Evolutionary conservation across 2,113 vertebrate species (phyloP).

Genomic region (Varanus komodoensis): DNA sequence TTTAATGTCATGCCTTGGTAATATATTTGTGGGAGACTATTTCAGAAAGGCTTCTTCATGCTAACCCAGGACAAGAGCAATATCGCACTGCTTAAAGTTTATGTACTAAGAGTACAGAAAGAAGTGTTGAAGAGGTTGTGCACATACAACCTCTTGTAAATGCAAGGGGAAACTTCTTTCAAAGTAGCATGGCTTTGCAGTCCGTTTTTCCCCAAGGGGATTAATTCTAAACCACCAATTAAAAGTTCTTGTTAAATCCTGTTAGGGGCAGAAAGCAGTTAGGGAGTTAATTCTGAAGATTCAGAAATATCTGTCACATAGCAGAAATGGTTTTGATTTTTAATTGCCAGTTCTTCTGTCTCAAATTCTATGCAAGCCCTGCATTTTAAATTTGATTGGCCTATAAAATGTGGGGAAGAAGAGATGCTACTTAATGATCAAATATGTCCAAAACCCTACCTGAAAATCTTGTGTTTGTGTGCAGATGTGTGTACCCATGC

Average conservation of each 20-base stretch:
- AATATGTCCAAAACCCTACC: neutral
- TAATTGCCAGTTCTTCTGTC: conserved; percentile 21
- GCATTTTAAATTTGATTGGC: neutral
- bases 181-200: conserved; percentile 52
- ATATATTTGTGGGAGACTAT: neutral
- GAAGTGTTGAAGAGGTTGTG: neutral
- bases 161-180: neutral
- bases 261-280: conserved; percentile 69
- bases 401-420: neutral
- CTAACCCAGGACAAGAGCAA: conserved; percentile 28
- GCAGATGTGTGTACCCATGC: neutral
- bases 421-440: conserved; percentile 12
- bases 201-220: conserved; percentile 59
- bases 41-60: neutral
- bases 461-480: neutral
- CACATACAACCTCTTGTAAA: no score
- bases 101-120: neutral
- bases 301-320: conserved; percentile 45
- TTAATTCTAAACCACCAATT: conserved; percentile 73
- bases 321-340: conserved; percentile 28
- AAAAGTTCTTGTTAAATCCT: conserved; percentile 75
- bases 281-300: conserved; percentile 54
- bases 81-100: conserved; percentile 18
- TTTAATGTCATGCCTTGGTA: neutral
- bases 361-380: neutral